Base-by-base conservation (phyloP, 2,113 vertebrate species). In the Theropithecus gelada region DNA sequence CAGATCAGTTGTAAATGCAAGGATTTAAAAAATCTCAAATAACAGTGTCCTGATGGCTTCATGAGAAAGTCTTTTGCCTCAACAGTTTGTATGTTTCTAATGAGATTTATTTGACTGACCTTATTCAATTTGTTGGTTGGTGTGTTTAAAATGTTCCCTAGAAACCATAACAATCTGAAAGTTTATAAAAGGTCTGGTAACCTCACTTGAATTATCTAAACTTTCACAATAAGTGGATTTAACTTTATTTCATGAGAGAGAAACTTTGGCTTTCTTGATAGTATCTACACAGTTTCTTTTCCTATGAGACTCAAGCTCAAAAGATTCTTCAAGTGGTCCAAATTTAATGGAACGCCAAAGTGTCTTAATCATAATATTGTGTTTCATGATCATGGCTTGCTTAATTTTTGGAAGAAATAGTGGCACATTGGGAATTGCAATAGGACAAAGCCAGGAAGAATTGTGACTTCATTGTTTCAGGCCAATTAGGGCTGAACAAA, bases 331-430 rank as follows among this genome's bases (percentile, higher is more conserved):
- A 89, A 89, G 80, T 96, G 64, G 64, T 97, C 84, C 83, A 92
- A 97, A 83, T 78, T 82, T 96, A 95, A 96, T 89, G 87, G 96
- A 97, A 97, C 95, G 80, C 87, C 93, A 95, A 85, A 97, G 66
- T n/a, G 73, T 96, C 83, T 96, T 97, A 96, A 97, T 97, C 96
- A 97, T 96, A 96, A 97, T 98, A 93, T 95, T 93, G 48, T 92
- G 84, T 97, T 98, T 96, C 78, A 80, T 78, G 50, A 92, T 81
- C 50, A 80, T 92, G 83, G 90, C 43, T 97, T 90, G 80, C 92
- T 95, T 81, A 96, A 84, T 92, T 97, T 97, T 97, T 97, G 93
- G 95, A 97, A 97, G 92, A 97, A 97, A 96, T 35, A 40, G 90
- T 95, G 78, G 78, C 80, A 83, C 84, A 90, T 92, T 95, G 94